Conservation (phyloP, 2,888 invertebrate genomes). For the Polietes domitor region DNA sequence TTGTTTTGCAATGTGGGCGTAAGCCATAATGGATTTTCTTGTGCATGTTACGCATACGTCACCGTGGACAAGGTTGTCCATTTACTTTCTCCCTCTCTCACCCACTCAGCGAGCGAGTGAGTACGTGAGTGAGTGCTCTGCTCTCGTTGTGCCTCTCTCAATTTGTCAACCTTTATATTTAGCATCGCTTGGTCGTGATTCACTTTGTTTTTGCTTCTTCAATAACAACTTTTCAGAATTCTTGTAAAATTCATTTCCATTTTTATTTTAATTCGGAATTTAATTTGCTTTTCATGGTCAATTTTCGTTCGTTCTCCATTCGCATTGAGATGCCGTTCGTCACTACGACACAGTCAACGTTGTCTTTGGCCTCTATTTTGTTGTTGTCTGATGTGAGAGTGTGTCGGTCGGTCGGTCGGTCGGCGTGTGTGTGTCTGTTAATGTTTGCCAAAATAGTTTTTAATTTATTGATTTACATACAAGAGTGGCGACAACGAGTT, state of each 20-base stretch:
- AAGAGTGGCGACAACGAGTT: constrained; percentile 58
- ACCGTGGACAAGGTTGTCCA: constrained; percentile 56
- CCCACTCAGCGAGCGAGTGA: background rate
- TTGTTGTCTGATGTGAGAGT: background rate
- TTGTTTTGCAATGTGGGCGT: constrained; percentile 42
- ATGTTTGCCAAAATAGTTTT: constrained; percentile 46
- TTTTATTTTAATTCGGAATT: constrained; percentile 27
- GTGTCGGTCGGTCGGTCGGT: background rate
- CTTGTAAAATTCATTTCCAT: constrained; percentile 19
- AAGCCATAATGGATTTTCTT: constrained; percentile 43
- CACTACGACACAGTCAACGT: background rate
- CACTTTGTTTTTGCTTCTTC: constrained; percentile 23
- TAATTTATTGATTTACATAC: constrained; percentile 55
- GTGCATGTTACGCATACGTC: constrained; percentile 67
- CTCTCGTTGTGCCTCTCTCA: constrained; percentile 20
- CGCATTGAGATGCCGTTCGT: constrained; percentile 41
- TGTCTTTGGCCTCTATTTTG: constrained; percentile 39
- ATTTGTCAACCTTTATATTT: constrained; percentile 41
- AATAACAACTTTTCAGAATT: constrained; percentile 29
- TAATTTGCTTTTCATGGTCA: constrained; percentile 39
- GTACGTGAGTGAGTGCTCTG: no score
- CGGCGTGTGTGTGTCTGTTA: constrained; percentile 18
- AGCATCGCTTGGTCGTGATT: constrained; percentile 36
- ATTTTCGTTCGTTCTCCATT: constrained; percentile 11
- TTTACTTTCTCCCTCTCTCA: constrained; percentile 17